A percentile compares a stretch with the other conserved stretches of the same genome.
Evolutionary conservation across 2,797 vertebrate species (phyloP).

Genomic region (Eospalax fontanierii): DNA sequence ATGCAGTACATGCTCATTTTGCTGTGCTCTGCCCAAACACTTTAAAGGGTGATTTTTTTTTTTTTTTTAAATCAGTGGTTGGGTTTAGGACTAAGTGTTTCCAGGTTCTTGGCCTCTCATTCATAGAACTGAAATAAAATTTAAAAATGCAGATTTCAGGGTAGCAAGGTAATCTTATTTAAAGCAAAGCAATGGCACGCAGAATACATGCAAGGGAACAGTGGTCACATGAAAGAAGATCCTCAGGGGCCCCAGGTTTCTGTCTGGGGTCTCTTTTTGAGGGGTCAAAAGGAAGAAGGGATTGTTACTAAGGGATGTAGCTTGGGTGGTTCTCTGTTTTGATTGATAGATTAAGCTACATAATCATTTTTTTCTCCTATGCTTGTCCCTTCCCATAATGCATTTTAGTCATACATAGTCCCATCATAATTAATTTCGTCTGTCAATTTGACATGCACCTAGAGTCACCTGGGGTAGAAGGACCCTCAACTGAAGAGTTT

Average conservation of each 20-base stretch:
- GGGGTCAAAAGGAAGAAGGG: background rate
- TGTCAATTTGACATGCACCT: too few species aligned
- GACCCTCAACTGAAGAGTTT: too few species aligned
- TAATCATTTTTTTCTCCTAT: background rate
- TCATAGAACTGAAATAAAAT: background rate
- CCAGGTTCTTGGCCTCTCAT: background rate
- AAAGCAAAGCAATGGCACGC: background rate
- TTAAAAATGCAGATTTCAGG: background rate
- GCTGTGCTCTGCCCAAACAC: background rate
- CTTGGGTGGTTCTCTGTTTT: background rate
- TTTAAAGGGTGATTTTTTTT: background rate
- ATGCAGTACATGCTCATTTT: background rate
- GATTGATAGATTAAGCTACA: background rate
- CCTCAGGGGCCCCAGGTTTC: background rate
- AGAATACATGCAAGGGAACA: background rate
- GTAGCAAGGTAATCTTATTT: background rate
- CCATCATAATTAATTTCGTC: too few species aligned
- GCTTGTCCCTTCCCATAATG: background rate
- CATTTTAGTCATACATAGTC: background rate
- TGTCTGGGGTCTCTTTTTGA: background rate
- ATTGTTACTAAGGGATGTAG: background rate
- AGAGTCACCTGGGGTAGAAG: too few species aligned
- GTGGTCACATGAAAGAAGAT: background rate
- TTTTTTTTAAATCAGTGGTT: background rate
- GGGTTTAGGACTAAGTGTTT: background rate